These are phyloP conservation scores for Ophioninae sp. DNA, from an alignment of 2,888 invertebrate species.

Conservation along the genomic window DNA sequence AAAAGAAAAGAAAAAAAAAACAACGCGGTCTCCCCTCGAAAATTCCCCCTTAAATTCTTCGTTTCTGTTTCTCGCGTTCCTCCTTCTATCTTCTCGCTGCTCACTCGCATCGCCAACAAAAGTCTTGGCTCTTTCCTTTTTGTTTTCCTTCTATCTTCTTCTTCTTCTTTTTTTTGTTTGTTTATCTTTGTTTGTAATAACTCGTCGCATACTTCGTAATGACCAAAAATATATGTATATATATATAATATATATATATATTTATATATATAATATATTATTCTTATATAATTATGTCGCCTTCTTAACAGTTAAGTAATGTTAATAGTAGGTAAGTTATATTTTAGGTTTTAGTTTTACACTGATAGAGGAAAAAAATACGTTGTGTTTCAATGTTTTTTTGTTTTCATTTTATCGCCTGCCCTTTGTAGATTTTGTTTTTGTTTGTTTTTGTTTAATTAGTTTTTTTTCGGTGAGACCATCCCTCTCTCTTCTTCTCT, in stretches of 20 bases:
- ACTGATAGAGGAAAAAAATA: conserved; percentile 80
- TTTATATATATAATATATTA: conserved; percentile 79
- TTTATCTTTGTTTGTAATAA: conserved; percentile 65
- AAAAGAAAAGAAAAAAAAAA: no score
- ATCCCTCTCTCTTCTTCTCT: conserved; percentile 35
- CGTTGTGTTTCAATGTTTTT: conserved; percentile 74
- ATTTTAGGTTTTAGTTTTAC: conserved; percentile 79
- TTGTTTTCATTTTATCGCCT: conserved; percentile 66
- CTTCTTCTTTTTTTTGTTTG: conserved; percentile 32
- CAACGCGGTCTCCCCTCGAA: conserved; percentile 67
- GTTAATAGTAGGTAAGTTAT: conserved; percentile 80
- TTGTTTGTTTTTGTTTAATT: conserved; percentile 48
- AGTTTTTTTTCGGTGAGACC: conserved; percentile 59
- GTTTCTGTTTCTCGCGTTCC: conserved; percentile 33
- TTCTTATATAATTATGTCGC: conserved; percentile 80
- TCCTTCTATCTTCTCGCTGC: conserved; percentile 28
- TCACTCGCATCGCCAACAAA: neutral
- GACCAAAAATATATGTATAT: conserved; percentile 81
- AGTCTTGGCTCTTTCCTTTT: no score
- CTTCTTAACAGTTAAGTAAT: conserved; percentile 80
- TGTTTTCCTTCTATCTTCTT: no score
- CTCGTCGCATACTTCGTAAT: conserved; percentile 73
- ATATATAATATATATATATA: conserved; percentile 78
- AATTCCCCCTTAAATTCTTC: conserved; percentile 60
- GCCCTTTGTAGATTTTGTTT: conserved; percentile 67